phyloP scores from a whole-genome alignment of 2,888 invertebrate species.

The Blastobasis lacticolella region DNA sequence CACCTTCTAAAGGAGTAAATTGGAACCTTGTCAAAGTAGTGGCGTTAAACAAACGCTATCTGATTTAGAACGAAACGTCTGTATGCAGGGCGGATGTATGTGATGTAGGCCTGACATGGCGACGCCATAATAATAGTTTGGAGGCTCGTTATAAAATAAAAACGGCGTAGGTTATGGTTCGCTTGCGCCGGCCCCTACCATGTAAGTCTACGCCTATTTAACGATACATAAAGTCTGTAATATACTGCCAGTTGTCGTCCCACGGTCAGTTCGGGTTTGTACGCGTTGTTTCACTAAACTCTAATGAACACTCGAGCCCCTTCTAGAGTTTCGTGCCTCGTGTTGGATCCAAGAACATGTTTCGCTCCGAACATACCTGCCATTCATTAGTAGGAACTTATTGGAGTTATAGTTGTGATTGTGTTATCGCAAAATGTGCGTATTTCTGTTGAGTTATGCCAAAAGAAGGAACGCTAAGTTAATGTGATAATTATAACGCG shows the following conservation, averaged over 20 bases:
- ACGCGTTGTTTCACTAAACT: neutral
- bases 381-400: no score
- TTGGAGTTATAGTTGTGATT: no score
- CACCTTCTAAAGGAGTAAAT: constrained; percentile 7
- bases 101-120: constrained; percentile 66
- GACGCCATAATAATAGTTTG: constrained; percentile 68
- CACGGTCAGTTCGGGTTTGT: constrained; percentile 30
- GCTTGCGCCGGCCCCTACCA: constrained; percentile 46
- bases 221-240: constrained; percentile 27
- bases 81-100: constrained; percentile 62
- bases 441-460: no score
- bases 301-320: neutral
- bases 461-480: no score
- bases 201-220: constrained; percentile 49
- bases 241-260: constrained; percentile 26
- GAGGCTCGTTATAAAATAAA: constrained; percentile 64
- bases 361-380: no score
- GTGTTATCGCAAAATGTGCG: no score
- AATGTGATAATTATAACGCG: no score
- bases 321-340: no score
- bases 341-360: no score
- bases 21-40: constrained; percentile 37
- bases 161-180: constrained; percentile 61
- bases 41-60: constrained; percentile 45
- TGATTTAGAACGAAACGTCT: constrained; percentile 45